phyloP scores from a whole-genome alignment of 2,797 vertebrate species.

The Liparis tanakae region DNA sequence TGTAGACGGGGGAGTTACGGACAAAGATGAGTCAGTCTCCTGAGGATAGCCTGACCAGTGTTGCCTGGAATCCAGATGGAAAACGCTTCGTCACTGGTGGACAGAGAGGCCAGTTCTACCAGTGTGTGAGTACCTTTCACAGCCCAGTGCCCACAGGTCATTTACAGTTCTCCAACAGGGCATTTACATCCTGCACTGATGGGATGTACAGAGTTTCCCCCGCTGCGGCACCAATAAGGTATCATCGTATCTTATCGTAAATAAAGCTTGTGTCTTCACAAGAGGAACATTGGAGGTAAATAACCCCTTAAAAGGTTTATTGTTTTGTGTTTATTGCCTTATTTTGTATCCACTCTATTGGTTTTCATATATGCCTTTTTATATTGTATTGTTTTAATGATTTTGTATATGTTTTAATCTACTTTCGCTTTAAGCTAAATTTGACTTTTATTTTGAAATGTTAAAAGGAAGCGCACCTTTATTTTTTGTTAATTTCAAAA shows the following conservation, averaged over 20 bases:
- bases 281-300: neutral
- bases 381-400: too few species aligned
- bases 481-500: too few species aligned
- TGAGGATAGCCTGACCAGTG: conserved; percentile 97
- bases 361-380: too few species aligned
- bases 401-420: too few species aligned
- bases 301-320: too few species aligned
- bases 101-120: conserved; percentile 97
- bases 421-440: too few species aligned
- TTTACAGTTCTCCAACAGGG: too few species aligned
- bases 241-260: neutral
- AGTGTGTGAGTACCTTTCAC: conserved; percentile 90
- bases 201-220: neutral
- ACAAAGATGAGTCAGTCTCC: conserved; percentile 99
- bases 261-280: neutral
- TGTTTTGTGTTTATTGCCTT: too few species aligned
- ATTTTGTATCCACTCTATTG: too few species aligned
- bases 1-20: conserved; percentile 93
- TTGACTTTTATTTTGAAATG: too few species aligned
- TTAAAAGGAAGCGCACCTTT: too few species aligned
- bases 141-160: neutral
- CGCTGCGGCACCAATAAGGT: too few species aligned
- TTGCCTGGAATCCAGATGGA: conserved; percentile 98
- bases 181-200: neutral
- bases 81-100: conserved; percentile 97